Conservation (phyloP, 1,140 invertebrate species). For the Brachystomella parvula region DNA sequence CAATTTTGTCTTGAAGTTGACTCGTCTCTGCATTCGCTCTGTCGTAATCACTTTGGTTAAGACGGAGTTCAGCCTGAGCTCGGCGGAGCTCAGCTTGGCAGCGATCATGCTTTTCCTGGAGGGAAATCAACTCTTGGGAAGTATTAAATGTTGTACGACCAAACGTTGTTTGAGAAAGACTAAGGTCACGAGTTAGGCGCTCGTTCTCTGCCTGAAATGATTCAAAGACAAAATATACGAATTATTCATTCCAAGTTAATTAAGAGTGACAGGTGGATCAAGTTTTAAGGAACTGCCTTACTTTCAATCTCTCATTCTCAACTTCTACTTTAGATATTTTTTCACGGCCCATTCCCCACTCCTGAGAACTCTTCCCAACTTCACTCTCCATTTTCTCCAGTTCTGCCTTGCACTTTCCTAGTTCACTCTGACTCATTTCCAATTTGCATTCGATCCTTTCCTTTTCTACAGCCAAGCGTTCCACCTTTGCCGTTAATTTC, state of each 20-base stretch:
- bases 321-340: conserved; percentile 72
- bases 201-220: conserved; percentile 41
- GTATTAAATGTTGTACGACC: conserved; percentile 64
- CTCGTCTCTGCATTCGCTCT: conserved; percentile 70
- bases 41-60: conserved; percentile 80
- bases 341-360: conserved; percentile 83
- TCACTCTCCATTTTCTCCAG: conserved; percentile 82
- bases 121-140: conserved; percentile 66
- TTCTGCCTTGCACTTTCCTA: conserved; percentile 88
- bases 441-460: conserved; percentile 68
- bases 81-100: conserved; percentile 70
- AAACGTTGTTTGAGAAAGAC: conserved; percentile 70
- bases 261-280: neutral
- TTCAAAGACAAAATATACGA: too few species aligned
- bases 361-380: conserved; percentile 73
- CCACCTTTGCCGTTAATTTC: conserved; percentile 73
- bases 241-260: neutral
- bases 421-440: conserved; percentile 82
- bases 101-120: conserved; percentile 81
- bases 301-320: conserved; percentile 67
- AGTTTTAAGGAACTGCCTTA: conserved; percentile 19
- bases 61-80: conserved; percentile 61
- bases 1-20: conserved; percentile 79
- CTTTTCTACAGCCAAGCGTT: conserved; percentile 78
- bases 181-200: conserved; percentile 66